Conservation (phyloP, 2,113 vertebrate genomes). For the Cavia porcellus region DNA sequence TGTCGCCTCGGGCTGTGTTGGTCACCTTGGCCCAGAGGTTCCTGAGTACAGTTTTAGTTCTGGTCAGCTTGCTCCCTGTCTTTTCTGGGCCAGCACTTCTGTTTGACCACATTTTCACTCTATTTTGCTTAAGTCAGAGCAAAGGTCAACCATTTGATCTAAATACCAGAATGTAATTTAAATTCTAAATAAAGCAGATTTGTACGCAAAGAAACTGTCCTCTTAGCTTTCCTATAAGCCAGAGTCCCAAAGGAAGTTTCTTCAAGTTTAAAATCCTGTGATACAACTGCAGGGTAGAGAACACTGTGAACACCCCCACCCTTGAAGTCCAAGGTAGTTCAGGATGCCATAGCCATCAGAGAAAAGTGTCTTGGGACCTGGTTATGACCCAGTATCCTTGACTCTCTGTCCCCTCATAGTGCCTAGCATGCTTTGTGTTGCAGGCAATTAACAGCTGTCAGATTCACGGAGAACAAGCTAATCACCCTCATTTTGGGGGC, state of each 20-base stretch:
- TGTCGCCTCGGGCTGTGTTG: background rate
- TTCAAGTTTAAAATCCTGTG: background rate
- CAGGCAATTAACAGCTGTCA: constrained; percentile 34
- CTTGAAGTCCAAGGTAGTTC: background rate
- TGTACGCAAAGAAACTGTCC: background rate
- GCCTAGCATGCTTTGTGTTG: background rate
- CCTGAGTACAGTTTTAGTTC: background rate
- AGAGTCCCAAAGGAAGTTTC: background rate
- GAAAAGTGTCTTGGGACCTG: background rate
- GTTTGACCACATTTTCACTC: background rate
- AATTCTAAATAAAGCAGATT: constrained; percentile 41
- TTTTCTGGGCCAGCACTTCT: background rate
- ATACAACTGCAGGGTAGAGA: background rate
- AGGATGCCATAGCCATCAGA: background rate
- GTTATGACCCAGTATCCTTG: background rate
- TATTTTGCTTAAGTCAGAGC: background rate
- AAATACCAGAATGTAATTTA: constrained; percentile 8
- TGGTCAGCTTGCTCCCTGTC: no score
- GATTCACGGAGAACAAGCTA: background rate
- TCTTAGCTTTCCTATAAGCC: background rate
- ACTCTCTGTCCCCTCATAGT: background rate
- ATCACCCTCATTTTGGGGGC: background rate
- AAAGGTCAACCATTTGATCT: background rate
- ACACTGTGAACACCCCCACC: background rate
- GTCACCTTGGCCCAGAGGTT: rapidly evolving